phyloP scores from a whole-genome alignment of 1,140 invertebrate genomes.

The Batillaria attramentaria region DNA sequence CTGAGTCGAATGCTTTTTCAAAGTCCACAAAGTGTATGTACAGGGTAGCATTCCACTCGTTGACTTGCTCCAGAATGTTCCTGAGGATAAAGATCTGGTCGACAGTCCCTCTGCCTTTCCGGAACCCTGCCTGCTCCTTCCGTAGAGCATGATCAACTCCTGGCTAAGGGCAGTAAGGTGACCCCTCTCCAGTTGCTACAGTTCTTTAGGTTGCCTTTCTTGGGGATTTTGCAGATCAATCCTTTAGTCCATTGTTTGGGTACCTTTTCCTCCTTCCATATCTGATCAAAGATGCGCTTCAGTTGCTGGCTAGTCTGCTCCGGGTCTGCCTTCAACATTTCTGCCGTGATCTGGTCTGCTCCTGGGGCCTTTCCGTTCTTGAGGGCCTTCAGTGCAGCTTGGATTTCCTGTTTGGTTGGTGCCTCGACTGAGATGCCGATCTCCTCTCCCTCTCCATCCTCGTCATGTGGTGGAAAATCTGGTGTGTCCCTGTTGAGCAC shows the following conservation, averaged over 20 bases:
- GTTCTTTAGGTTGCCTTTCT: not conserved
- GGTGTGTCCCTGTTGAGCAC: not conserved
- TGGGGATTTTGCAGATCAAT: slow-evolving; percentile 4
- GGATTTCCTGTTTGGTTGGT: not conserved
- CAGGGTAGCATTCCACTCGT: slow-evolving; percentile 32
- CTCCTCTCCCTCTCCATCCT: not conserved
- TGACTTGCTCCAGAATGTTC: slow-evolving; percentile 40
- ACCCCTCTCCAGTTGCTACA: slow-evolving; percentile 18
- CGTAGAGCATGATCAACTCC: slow-evolving; percentile 25
- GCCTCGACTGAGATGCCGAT: not conserved
- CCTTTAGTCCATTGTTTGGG: slow-evolving; percentile 6
- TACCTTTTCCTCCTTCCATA: not conserved
- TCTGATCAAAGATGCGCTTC: not conserved
- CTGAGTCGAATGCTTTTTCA: slow-evolving; percentile 45
- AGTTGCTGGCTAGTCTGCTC: not conserved
- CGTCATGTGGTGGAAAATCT: not conserved
- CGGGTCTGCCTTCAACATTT: not conserved
- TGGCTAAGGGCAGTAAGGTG: slow-evolving; percentile 3
- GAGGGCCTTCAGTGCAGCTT: not conserved
- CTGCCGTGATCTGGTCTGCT: slow-evolving; percentile 13
- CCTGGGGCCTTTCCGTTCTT: slow-evolving; percentile 10
- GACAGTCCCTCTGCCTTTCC: slow-evolving; percentile 31
- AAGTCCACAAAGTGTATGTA: slow-evolving; percentile 34
- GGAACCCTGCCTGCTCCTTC: slow-evolving; percentile 30
- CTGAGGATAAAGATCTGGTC: slow-evolving; percentile 39